A percentile compares a stretch with the other conserved stretches of the same genome.
phyloP scores from a whole-genome alignment of 2,888 invertebrate species.

The Germaria angustata region DNA sequence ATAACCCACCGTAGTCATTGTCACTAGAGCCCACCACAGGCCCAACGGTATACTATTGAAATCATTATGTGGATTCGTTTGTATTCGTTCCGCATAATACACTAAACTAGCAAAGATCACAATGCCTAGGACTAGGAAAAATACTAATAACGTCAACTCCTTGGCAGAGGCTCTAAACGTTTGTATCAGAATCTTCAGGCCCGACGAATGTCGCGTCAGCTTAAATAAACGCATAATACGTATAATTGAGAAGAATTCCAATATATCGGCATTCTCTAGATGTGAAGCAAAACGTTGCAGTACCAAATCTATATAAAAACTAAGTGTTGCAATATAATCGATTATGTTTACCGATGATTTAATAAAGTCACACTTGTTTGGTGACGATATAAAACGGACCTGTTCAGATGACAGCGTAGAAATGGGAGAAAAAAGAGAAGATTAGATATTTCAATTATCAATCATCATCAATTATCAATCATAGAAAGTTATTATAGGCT shows the following conservation, averaged over 20 bases:
- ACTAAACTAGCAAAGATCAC: slow-evolving; percentile 99
- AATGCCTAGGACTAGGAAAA: slow-evolving; percentile 98
- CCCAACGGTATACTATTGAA: slow-evolving; percentile 99
- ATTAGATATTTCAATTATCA: background rate
- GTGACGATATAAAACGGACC: slow-evolving; percentile 94
- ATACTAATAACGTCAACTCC: slow-evolving; percentile 96
- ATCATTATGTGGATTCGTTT: slow-evolving; percentile 96
- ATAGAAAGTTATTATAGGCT: no score
- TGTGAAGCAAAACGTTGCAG: slow-evolving; percentile 94
- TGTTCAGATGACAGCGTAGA: slow-evolving; percentile 47
- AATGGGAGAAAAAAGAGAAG: background rate
- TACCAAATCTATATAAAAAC: slow-evolving; percentile 97
- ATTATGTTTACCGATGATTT: slow-evolving; percentile 98
- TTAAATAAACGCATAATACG: slow-evolving; percentile 98
- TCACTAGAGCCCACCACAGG: slow-evolving; percentile 99
- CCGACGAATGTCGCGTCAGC: slow-evolving; percentile 97
- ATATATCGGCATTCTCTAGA: slow-evolving; percentile 95
- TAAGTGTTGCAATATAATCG: slow-evolving; percentile 98
- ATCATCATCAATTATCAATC: no score
- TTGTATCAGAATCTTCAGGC: slow-evolving; percentile 98
- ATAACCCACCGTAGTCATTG: slow-evolving; percentile 99
- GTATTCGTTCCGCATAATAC: slow-evolving; percentile 98
- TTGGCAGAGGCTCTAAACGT: slow-evolving; percentile 98
- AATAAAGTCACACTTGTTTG: slow-evolving; percentile 96
- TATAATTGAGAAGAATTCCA: slow-evolving; percentile 98